phyloP scores from a whole-genome alignment of 2,113 vertebrate genomes.

The Peucedramus taeniatus region DNA sequence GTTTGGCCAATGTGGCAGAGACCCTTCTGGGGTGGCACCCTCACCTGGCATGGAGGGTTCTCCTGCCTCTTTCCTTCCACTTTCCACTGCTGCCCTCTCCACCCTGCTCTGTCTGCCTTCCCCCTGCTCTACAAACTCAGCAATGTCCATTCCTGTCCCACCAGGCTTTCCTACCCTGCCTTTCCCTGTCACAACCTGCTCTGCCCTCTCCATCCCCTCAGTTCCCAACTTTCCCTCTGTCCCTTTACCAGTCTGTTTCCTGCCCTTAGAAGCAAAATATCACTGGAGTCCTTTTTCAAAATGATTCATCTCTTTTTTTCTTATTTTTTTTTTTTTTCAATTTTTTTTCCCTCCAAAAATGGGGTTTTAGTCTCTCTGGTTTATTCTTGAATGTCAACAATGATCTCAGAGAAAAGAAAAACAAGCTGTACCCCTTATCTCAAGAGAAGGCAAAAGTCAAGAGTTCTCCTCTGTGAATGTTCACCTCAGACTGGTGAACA shows the following conservation, averaged over 20 bases:
- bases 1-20: not conserved
- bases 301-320: not conserved
- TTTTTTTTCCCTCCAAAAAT: accelerated
- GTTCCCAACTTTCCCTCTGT: not conserved
- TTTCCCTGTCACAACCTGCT: not conserved
- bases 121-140: not conserved
- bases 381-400: not conserved
- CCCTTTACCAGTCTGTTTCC: not conserved
- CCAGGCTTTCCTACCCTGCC: not conserved
- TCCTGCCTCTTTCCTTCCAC: not conserved
- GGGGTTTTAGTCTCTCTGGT: not conserved
- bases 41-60: not conserved
- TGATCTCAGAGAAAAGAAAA: not conserved
- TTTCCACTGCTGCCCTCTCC: not conserved
- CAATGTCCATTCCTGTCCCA: not conserved
- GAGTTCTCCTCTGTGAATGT: not conserved
- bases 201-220: not conserved
- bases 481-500: not conserved
- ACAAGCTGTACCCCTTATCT: not conserved
- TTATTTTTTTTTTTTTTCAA: not conserved
- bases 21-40: not conserved
- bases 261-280: not conserved
- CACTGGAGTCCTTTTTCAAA: not conserved
- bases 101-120: not conserved
- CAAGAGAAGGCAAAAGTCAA: not conserved